Evolutionary conservation across 2,797 vertebrate genomes (phyloP), one percentile per base, ranked within the genome.

Genomic region (Lindbergichthys nudifrons): DNA sequence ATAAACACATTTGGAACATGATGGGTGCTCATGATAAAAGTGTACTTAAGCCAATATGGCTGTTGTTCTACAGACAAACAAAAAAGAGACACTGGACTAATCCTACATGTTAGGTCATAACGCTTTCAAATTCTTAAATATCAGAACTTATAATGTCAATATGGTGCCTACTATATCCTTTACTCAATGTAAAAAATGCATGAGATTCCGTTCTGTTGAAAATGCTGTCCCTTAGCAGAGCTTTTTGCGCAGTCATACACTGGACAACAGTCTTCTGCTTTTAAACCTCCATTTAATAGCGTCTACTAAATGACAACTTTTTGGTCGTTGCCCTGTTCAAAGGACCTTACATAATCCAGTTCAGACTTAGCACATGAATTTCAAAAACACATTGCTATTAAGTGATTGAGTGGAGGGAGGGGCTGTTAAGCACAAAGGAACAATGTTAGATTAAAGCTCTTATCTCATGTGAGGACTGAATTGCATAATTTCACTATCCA

Each of bases 371-470:
- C 63, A 72, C 70, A 56, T 57, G 15, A 71, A 86, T 78, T 71
- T 78, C 0, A 80, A 86, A 90, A 91, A 87, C 71, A 80, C 65
- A 79, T 39, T 80, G 70, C 80, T 86, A 86, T 93, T 91, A 90
- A 69, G 78, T 89, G 79, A 93, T 87, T 93, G 88, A 82, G 32
- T 70, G 59, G 47, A 32, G 51, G 72, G 86, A 69, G 60, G 80
- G 69, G 71, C 64, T 68, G 69, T 58, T 72, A 53, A 81, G 65
- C 77, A 74, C 23, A 39, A 64, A 79, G 36, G 62, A 73, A 80
- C 65, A 71, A 75, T 66, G 59, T 70, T 51, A 71, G 88, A 86
- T 83, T 83, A 80, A 80, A 66, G 47, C 80, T 90, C 81, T 73
- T 50, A 75, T 81, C 65, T 75, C 32, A 52, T 73, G 69, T 60